A percentile compares a stretch with the other conserved stretches of the same genome.
Evolutionary conservation across 2,888 invertebrate genomes (phyloP).

Genomic region (Thumatha senex): DNA sequence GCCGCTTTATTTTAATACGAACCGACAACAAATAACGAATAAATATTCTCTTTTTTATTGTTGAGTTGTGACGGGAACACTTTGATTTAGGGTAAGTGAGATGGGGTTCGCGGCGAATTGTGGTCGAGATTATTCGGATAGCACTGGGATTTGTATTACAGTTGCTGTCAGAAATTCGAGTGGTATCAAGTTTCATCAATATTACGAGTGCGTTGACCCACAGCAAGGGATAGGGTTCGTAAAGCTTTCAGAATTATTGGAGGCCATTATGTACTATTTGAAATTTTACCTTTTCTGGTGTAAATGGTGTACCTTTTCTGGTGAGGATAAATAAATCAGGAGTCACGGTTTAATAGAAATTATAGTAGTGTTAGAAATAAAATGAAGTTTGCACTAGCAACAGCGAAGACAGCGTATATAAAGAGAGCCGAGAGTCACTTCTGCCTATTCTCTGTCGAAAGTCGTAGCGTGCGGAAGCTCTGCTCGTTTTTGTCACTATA

Average conservation of each 20-base stretch:
- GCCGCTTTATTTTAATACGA: conserved; percentile 80
- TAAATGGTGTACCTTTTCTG: too few species aligned
- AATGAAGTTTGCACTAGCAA: too few species aligned
- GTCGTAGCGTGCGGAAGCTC: too few species aligned
- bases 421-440: too few species aligned
- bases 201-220: conserved; percentile 56
- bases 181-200: conserved; percentile 69
- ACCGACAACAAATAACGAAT: conserved; percentile 82
- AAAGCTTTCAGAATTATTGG: conserved; percentile 41
- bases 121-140: conserved; percentile 72
- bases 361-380: too few species aligned
- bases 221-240: conserved; percentile 27
- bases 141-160: conserved; percentile 70
- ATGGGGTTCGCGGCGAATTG: conserved; percentile 72
- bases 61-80: conserved; percentile 71
- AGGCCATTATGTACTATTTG: conserved; percentile 27
- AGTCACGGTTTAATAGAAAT: too few species aligned
- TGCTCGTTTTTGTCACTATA: too few species aligned
- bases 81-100: conserved; percentile 76
- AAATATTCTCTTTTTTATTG: conserved; percentile 79
- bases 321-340: too few species aligned
- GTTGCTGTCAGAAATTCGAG: conserved; percentile 59
- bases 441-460: too few species aligned
- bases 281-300: too few species aligned
- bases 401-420: too few species aligned